These are phyloP conservation scores for Trididemnum miniatum DNA, from an alignment of 23 tunicate genomes.

Conservation along the genomic window DNA sequence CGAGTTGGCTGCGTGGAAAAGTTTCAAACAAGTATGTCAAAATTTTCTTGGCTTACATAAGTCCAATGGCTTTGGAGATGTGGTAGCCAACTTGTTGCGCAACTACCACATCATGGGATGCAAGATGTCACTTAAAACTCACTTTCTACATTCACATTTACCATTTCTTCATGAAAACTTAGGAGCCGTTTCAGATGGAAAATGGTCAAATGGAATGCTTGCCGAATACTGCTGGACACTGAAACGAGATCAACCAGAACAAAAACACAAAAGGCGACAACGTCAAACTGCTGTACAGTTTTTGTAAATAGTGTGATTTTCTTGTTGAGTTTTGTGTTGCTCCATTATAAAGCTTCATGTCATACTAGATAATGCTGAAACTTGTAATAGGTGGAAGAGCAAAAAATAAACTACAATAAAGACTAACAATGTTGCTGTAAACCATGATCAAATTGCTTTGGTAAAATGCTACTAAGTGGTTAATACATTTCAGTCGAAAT, in stretches of 20 bases:
- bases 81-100: background rate
- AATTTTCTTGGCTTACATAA: background rate
- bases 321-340: too few relatives aligned
- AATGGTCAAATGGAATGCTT: slow-evolving; percentile 4
- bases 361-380: too few relatives aligned
- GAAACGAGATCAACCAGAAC: background rate
- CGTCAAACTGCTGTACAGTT: too few relatives aligned
- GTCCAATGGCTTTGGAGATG: background rate
- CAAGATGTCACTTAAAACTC: slow-evolving; percentile 12
- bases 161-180: background rate
- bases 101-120: background rate
- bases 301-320: too few relatives aligned
- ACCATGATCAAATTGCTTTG: too few relatives aligned
- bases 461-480: too few relatives aligned
- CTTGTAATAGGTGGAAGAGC: too few relatives aligned
- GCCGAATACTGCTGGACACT: slow-evolving; percentile 2
- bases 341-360: too few relatives aligned
- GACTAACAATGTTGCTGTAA: too few relatives aligned
- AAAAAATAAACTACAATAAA: too few relatives aligned
- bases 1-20: background rate
- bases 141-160: slow-evolving; percentile 5
- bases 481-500: too few relatives aligned
- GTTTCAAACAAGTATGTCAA: slow-evolving; percentile 15
- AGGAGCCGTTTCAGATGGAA: slow-evolving; percentile 18
- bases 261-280: background rate